Percentiles rank a stretch among this genome's conserved stretches.
Conservation (phyloP, 2,888 invertebrate species). For the Noctua janthina region DNA sequence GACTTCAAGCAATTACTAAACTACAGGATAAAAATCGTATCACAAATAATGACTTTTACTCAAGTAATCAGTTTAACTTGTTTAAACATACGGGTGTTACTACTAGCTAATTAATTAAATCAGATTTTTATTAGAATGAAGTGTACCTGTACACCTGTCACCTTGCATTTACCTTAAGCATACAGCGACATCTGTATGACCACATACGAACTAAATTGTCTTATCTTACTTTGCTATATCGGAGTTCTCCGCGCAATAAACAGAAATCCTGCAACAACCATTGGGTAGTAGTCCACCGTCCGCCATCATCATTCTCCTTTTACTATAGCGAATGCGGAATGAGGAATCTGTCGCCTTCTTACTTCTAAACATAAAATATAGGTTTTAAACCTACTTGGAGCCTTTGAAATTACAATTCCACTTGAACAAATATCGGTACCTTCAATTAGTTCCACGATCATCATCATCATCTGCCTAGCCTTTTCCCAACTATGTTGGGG, state of each 20-base stretch:
- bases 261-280: background rate
- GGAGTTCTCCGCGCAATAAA: background rate
- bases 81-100: no score
- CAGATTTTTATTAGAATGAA: background rate
- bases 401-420: background rate
- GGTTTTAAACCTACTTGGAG: background rate
- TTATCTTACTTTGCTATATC: background rate
- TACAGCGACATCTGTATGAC: background rate
- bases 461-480: no score
- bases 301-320: background rate
- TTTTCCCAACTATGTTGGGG: no score
- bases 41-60: no score
- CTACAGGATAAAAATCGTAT: no score
- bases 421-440: background rate
- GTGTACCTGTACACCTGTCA: background rate
- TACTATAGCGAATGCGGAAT: accelerated
- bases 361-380: background rate
- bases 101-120: background rate
- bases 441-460: background rate
- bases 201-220: background rate
- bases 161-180: background rate
- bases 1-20: no score
- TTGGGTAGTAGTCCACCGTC: background rate
- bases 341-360: background rate
- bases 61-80: no score